A percentile compares a stretch with the other conserved stretches of the same genome.
These are phyloP conservation scores for Portunus trituberculatus DNA, from an alignment of 1,140 invertebrate genomes.

Conservation along the genomic window DNA sequence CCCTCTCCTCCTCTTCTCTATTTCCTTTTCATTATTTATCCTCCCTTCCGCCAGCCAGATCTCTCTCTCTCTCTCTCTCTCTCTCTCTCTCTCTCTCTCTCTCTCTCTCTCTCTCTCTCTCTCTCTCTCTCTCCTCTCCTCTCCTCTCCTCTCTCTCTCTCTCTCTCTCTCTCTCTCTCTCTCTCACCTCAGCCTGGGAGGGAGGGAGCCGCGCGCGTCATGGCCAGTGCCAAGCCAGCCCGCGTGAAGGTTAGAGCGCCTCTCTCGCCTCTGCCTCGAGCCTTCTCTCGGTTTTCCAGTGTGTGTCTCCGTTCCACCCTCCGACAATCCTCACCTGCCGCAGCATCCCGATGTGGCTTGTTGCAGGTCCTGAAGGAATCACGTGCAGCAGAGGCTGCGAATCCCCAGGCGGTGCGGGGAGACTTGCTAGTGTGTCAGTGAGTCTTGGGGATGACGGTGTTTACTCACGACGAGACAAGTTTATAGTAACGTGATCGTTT, in stretches of 20 bases:
- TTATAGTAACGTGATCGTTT: too few species aligned
- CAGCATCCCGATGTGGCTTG: not conserved
- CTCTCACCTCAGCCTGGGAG: not conserved
- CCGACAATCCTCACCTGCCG: not conserved
- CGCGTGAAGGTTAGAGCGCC: not conserved
- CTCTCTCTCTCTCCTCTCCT: not conserved
- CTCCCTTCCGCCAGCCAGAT: not conserved
- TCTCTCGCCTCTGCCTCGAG: not conserved
- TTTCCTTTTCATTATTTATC: constrained; percentile 12
- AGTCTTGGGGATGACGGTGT: not conserved
- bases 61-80: constrained; percentile 20
- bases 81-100: constrained; percentile 33
- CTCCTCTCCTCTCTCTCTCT: too few species aligned
- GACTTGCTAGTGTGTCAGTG: not conserved
- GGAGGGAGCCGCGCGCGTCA: constrained; percentile 8
- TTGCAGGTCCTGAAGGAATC: too few species aligned
- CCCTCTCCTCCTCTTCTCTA: not conserved
- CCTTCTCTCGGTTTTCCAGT: not conserved
- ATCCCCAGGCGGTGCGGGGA: not conserved
- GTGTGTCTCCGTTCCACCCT: not conserved
- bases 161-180: too few species aligned
- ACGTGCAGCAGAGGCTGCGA: not conserved
- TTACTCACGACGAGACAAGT: too few species aligned
- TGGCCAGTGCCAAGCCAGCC: not conserved
- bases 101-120: constrained; percentile 52